Evolutionary conservation across 2,113 vertebrate genomes (phyloP).

Genomic region (Physeter macrocephalus): DNA sequence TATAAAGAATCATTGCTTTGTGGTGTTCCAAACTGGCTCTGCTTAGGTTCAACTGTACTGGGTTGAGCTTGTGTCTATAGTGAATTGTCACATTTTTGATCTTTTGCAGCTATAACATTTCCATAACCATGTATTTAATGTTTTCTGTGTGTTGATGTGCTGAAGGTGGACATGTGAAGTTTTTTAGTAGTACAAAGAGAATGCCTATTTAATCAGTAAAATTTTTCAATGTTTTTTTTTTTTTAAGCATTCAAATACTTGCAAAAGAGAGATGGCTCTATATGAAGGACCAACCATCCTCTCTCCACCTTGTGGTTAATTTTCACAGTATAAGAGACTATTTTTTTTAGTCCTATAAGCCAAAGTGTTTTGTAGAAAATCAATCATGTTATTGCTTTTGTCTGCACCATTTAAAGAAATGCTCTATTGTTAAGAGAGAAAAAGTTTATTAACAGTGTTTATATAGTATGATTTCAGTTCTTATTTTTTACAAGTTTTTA

Average conservation of each 20-base stretch:
- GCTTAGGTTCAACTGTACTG: background rate
- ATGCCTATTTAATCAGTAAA: constrained; percentile 1
- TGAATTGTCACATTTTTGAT: constrained; percentile 1
- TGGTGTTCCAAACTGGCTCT: background rate
- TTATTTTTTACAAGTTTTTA: constrained; percentile 16
- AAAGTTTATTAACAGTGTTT: background rate
- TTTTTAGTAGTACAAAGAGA: constrained; percentile 6
- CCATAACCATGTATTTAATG: background rate
- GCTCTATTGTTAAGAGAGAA: background rate
- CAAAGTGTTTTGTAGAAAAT: constrained; percentile 5
- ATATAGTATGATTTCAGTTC: background rate
- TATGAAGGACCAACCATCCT: background rate
- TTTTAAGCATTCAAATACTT: background rate
- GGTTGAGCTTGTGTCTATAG: background rate
- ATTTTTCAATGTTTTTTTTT: background rate
- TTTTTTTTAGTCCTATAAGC: background rate
- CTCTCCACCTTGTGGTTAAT: background rate
- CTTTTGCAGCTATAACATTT: background rate
- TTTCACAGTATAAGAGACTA: background rate
- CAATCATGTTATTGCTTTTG: background rate
- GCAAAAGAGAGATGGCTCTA: background rate
- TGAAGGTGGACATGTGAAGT: background rate
- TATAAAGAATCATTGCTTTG: constrained; percentile 30
- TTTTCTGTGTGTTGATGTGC: background rate
- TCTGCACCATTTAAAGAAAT: background rate